Conservation (phyloP, 64 coral and sea anemone species). For the Stylophora pistillata region DNA sequence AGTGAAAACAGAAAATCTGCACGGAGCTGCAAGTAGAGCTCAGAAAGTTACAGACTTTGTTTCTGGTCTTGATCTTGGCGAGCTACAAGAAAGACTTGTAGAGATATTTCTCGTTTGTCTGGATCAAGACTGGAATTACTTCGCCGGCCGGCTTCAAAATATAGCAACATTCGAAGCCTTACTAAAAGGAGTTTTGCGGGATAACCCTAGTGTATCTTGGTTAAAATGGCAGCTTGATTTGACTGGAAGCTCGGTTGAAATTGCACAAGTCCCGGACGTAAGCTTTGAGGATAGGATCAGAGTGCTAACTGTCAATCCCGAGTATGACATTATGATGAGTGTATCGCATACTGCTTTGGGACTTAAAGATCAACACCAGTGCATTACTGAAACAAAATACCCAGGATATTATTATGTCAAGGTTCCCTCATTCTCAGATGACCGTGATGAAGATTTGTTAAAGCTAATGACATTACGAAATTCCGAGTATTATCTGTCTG, state of each 20-base stretch:
- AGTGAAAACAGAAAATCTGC: not conserved
- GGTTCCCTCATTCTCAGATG: not conserved
- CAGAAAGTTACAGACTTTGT: slow-evolving; percentile 15
- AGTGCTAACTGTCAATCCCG: not conserved
- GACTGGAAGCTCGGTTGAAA: slow-evolving; percentile 11
- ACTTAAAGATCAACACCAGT: not conserved
- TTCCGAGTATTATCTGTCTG: slow-evolving; percentile 6
- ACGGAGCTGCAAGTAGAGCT: slow-evolving; percentile 8
- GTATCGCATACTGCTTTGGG: not conserved
- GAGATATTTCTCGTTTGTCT: slow-evolving; percentile 5
- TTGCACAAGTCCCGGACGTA: slow-evolving; percentile 34
- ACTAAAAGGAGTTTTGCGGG: slow-evolving; percentile 7
- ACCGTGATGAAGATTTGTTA: not conserved
- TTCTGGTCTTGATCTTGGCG: slow-evolving; percentile 18
- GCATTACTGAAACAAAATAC: not conserved
- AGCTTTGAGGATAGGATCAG: not conserved
- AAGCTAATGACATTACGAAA: not conserved
- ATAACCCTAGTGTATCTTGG: slow-evolving; percentile 24
- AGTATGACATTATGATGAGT: slow-evolving; percentile 40
- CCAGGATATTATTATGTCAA: not conserved
- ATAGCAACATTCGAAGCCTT: slow-evolving; percentile 36
- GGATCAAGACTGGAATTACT: slow-evolving; percentile 30
- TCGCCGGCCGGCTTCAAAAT: not conserved
- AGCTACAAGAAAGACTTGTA: slow-evolving; percentile 20
- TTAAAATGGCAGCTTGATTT: slow-evolving; percentile 39